Evolutionary conservation across 2,888 invertebrate species (phyloP).

Genomic region (Octonoba sinensis): DNA sequence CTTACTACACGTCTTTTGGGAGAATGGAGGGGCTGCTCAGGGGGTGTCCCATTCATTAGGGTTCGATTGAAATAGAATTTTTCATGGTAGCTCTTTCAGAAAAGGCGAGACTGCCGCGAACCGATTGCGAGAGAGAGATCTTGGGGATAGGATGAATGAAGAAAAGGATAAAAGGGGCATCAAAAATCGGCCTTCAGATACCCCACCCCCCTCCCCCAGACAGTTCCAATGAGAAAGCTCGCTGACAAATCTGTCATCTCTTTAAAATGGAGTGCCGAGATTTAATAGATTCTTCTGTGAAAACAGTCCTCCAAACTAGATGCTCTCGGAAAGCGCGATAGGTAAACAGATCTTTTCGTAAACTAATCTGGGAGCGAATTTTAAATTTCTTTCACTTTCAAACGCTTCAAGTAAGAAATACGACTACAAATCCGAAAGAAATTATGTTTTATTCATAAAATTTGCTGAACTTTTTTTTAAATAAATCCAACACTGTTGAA

Average conservation of each 20-base stretch:
- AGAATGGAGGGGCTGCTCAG: background rate
- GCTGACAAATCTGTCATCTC: conserved; percentile 38
- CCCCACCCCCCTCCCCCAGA: background rate
- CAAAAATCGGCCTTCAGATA: background rate
- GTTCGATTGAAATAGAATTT: conserved; percentile 15
- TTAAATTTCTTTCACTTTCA: no score
- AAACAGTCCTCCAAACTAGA: no score
- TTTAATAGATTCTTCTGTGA: no score
- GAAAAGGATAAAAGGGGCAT: conserved; percentile 8
- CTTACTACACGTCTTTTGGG: background rate
- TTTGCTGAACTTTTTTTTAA: no score
- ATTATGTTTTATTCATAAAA: no score
- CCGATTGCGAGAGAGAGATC: background rate
- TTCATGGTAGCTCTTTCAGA: background rate
- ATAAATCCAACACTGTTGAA: no score
- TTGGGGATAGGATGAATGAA: background rate
- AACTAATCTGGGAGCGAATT: no score
- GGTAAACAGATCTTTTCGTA: no score
- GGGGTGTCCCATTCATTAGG: conserved; percentile 42
- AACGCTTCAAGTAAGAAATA: no score
- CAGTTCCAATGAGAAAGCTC: conserved; percentile 12
- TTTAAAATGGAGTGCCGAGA: conserved; percentile 7
- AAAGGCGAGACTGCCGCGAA: background rate
- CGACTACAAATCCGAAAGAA: no score
- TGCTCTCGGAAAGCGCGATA: no score